Evolutionary conservation across 2,113 vertebrate species (phyloP).

Genomic region (Micronycteris hirsuta): DNA sequence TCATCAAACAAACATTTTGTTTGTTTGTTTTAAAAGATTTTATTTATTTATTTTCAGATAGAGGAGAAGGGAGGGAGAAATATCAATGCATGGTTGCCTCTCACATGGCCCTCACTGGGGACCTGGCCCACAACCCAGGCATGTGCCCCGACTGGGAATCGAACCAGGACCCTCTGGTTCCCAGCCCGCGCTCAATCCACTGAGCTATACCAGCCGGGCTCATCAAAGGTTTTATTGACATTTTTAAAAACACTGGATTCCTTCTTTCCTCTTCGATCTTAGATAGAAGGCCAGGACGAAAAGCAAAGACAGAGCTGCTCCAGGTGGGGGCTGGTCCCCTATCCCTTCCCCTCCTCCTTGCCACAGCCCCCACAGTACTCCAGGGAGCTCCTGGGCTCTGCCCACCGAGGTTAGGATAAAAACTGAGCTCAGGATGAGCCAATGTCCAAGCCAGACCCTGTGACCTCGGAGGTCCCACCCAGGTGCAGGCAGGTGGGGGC

Average conservation of each 20-base stretch:
- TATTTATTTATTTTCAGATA: too few relatives aligned
- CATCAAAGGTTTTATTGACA: background rate
- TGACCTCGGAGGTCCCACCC: background rate
- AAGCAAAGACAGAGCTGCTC: background rate
- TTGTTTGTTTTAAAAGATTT: too few relatives aligned
- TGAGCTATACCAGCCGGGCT: too few relatives aligned
- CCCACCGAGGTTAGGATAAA: background rate
- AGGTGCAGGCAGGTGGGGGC: background rate
- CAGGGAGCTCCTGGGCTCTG: background rate
- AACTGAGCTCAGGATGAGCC: background rate
- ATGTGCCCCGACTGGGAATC: too few relatives aligned
- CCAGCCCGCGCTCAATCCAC: too few relatives aligned
- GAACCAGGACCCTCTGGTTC: too few relatives aligned
- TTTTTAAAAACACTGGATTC: background rate
- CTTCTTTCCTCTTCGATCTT: background rate
- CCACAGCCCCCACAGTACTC: background rate
- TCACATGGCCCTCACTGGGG: too few relatives aligned
- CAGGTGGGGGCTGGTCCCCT: background rate
- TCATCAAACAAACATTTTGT: background rate
- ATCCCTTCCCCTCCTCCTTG: rapidly evolving
- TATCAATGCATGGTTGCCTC: too few relatives aligned
- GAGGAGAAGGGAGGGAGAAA: too few relatives aligned
- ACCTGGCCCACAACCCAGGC: too few relatives aligned
- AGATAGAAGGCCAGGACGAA: rapidly evolving
- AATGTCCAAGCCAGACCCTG: background rate